Base-by-base conservation (phyloP, 2,888 invertebrate species). In the Callinectes sapidus region DNA sequence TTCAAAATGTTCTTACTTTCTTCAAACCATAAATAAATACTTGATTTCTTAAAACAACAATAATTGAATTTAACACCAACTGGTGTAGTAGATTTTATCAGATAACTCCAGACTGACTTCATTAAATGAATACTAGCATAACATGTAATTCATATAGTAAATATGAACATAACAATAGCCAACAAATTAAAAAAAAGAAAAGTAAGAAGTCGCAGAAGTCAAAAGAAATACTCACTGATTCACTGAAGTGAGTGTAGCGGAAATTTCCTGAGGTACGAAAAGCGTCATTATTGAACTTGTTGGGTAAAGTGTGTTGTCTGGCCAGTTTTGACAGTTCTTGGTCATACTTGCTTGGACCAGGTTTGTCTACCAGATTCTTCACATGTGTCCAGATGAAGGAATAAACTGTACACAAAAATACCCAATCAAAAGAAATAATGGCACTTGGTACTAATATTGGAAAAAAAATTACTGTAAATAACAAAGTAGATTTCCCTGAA, bases 361-460 rank as follows among this genome's bases (percentile, higher is more conserved):
- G 92, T 28, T 93, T 16, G 13, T 90, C 92, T 13, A 61, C 87
- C 92, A 93, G 32, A 32, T 89, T 93, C 42, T 48, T 55, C 14
- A 93, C 85, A 39, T 93, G 92, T 16, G 90, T 93, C 92, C 92
- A 93, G 18, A 93, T 91, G 61, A 88, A 93, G 61, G 92, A 89
- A 13, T 89, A 90, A 77, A 93, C 92, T 93, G 92, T 42, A 88
- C 10, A 61, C 54, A 54, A 32, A 48, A n/a, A 28, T 28, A 48
- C 3, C 23, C 8, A 48, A 48, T 48, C 48, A 48, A 10, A 48
- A 48, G 48, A 48, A 48, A 48, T 48, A 48, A 48, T 48, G 48
- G 48, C 10, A 48, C 48, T 6, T 48, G 10, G 10, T 48, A 48
- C 48, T 48, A 48, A 48, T 48, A 48, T 10, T 61, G 61, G 5